phyloP scores from a whole-genome alignment of 2,888 invertebrate genomes.

The Eilema caniola region DNA sequence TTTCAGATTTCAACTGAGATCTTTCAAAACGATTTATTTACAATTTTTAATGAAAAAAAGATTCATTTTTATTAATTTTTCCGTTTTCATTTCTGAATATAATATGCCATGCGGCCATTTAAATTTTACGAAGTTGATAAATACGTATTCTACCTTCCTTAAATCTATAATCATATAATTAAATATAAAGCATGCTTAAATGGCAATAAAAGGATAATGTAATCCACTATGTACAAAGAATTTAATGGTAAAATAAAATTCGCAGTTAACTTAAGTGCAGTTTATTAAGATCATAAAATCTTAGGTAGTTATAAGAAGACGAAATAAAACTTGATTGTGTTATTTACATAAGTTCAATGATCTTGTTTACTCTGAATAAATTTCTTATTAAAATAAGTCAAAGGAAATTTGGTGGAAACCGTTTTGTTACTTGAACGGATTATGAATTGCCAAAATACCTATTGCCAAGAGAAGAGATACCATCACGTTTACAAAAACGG shows the following conservation, averaged over 20 bases:
- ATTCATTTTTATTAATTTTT: too few relatives aligned
- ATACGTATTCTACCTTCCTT: not conserved
- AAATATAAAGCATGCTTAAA: slow-evolving; percentile 29
- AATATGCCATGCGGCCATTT: not conserved
- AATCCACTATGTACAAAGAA: slow-evolving; percentile 28
- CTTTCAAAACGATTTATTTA: too few relatives aligned
- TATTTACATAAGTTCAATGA: slow-evolving; percentile 18
- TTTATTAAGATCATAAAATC: slow-evolving; percentile 44
- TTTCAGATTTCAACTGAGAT: too few relatives aligned
- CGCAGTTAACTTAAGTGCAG: slow-evolving; percentile 37
- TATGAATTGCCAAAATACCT: not conserved
- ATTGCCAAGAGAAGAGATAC: too few relatives aligned
- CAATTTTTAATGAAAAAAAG: too few relatives aligned
- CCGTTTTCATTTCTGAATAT: not conserved
- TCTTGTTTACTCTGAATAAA: slow-evolving; percentile 12
- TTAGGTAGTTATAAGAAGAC: slow-evolving; percentile 37
- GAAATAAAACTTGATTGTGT: slow-evolving; percentile 29
- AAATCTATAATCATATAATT: slow-evolving; percentile 18
- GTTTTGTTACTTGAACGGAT: not conserved
- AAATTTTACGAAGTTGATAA: not conserved
- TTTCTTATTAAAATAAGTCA: not conserved
- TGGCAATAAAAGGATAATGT: slow-evolving; percentile 33
- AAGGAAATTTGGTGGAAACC: not conserved
- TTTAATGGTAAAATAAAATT: slow-evolving; percentile 42
- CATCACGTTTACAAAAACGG: not conserved